Evolutionary conservation across 2,888 invertebrate species (phyloP), one percentile per base, ranked within the genome.

Genomic region (Conus canariensis): DNA sequence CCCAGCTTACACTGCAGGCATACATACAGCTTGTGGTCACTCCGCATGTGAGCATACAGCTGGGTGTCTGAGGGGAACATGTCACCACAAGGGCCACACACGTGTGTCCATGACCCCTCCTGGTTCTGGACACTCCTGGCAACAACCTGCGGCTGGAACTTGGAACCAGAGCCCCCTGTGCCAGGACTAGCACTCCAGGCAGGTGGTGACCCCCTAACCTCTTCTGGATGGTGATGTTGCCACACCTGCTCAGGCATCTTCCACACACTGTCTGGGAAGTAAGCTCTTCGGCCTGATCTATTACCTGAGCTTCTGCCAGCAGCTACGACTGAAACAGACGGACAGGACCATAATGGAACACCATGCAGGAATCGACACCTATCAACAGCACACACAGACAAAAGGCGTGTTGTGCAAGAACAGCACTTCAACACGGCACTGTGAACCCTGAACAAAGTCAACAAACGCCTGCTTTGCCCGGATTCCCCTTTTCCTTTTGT

Each of bases 241-340:
- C 67, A 67, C 16, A 22, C n/a, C 19, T 86, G 86, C 8, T 67
- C 86, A n/a, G 86, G 64, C 14, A 19, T 19, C 45, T 30, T 67
- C 86, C 25, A 30, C 7, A 67, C 8, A 86, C 60, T 67, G 9
- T 67, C 86, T 67, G 25, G 59, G 86, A 9, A n/a, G 86, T 16
- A 14, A 30, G 22, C 22, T 25, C 60, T 60, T 25, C 86, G 67
- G 7, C 45, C 30, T 30, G 86, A 86, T 16, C 64, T 22, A 67
- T 19, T 64, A 60, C 67, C 25, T 85, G 85, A 25, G 60, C 85
- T 60, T 85, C 60, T 14, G 25, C 60, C 12, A 86, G 14, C 64
- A 16, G 86, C 85, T 60, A 85, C 45, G 86, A 30, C 86, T 86
- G 86, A 86, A 86, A 86, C 60, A 86, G 86, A 86, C 25, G 86